Evolutionary conservation across 2,797 vertebrate genomes (phyloP).

Genomic region (Echeneis naucrates): DNA sequence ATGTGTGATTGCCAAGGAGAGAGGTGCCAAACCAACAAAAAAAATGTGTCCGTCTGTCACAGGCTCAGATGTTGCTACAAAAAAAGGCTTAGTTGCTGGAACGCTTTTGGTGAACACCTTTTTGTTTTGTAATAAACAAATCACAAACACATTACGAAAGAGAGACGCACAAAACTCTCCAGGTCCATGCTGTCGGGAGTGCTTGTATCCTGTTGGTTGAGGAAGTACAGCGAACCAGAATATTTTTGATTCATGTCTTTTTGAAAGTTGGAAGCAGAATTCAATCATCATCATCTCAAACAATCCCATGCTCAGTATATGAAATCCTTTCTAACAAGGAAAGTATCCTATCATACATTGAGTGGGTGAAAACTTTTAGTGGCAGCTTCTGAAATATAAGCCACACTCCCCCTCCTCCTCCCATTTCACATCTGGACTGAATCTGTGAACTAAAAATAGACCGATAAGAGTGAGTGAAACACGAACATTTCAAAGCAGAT

Average conservation of each 20-base stretch:
- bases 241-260: too few species aligned
- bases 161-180: slow-evolving; percentile 48
- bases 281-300: slow-evolving; percentile 42
- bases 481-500: slow-evolving; percentile 31
- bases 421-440: slow-evolving; percentile 74
- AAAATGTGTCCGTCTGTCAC: slow-evolving; percentile 25
- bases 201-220: slow-evolving; percentile 22
- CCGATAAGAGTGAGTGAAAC: slow-evolving; percentile 56
- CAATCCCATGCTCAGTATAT: slow-evolving; percentile 47
- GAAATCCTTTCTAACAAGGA: slow-evolving; percentile 28
- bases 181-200: slow-evolving; percentile 11
- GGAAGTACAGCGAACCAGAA: slow-evolving; percentile 34
- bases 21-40: background rate
- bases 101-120: slow-evolving; percentile 15
- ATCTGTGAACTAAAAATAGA: slow-evolving; percentile 68
- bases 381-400: slow-evolving; percentile 37
- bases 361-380: slow-evolving; percentile 45
- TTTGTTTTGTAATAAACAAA: slow-evolving; percentile 29
- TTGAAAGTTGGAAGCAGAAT: too few species aligned
- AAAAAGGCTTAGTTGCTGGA: slow-evolving; percentile 24
- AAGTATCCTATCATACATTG: slow-evolving; percentile 6
- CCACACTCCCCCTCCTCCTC: background rate
- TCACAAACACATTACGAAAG: slow-evolving; percentile 12
- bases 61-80: slow-evolving; percentile 20
- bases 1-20: slow-evolving; percentile 13